Evolutionary conservation across 2,888 invertebrate genomes (phyloP).

Genomic region (Parthenolecanium corni): DNA sequence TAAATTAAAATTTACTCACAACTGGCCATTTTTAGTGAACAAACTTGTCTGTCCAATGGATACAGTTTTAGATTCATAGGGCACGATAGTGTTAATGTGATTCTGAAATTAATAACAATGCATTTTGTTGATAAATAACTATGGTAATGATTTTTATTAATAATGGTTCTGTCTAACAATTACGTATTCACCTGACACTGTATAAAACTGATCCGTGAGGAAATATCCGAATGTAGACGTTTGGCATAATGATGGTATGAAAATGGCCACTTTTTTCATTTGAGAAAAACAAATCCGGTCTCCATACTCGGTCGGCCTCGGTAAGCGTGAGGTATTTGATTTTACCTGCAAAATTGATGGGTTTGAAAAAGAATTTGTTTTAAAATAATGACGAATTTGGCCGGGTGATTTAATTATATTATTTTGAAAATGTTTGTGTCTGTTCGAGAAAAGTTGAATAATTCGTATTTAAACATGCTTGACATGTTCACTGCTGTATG

Average conservation of each 20-base stretch:
- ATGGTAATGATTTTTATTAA: not conserved
- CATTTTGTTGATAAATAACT: not conserved
- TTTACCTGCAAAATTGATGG: constrained; percentile 47
- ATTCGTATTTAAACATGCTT: too few species aligned
- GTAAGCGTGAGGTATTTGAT: constrained; percentile 84
- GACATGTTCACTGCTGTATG: too few species aligned
- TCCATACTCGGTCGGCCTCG: constrained; percentile 92
- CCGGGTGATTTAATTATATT: too few species aligned
- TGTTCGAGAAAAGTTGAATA: too few species aligned
- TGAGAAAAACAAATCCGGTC: constrained; percentile 95
- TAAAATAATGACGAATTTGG: too few species aligned
- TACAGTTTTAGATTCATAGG: constrained; percentile 96
- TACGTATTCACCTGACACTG: constrained; percentile 66
- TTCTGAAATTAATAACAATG: constrained; percentile 47
- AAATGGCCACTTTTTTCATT: constrained; percentile 97
- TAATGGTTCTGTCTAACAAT: not conserved
- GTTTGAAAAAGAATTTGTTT: not conserved
- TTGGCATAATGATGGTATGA: constrained; percentile 95
- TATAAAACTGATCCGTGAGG: constrained; percentile 89
- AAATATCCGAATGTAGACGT: constrained; percentile 92
- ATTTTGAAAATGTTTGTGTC: too few species aligned
- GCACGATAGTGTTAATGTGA: constrained; percentile 88
- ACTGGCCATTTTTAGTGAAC: constrained; percentile 89
- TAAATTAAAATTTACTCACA: constrained; percentile 56
- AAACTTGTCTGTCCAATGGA: constrained; percentile 89